Base-by-base conservation (phyloP, 2,113 vertebrate genomes). In the Gobio gobio region DNA sequence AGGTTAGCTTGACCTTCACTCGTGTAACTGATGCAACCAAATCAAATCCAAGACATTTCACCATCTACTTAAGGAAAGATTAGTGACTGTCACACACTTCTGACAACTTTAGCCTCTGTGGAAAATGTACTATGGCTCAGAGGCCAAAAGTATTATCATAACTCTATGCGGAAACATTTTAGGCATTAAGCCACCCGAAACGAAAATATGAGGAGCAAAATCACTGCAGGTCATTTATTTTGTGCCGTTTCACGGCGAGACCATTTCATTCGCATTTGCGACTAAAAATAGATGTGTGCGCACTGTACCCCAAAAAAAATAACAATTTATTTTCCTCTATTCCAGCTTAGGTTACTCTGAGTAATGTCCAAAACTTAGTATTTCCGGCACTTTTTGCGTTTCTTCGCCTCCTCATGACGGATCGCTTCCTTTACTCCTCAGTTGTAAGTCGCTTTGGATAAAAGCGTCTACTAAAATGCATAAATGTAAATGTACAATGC, bases 111-210 rank as follows among this genome's bases (percentile, higher is more conserved):
- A 26, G 36, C 5, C 7, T 61, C 10, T 8, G 33, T 5, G 22
- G 14, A 79, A 43, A 63, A 63, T 14, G 8, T 40, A 36, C 20
- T 22, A 14, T 12, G 49, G 13, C 14, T 26, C n/a, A 45, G 33
- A 47, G 47, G 36, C 40, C 40, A 45, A 63, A 79, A 47, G 40
- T 24, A 64, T 80, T 12, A 80, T 18, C 22, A 56, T 78, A 78
- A 79, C 13, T 79, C 77, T 12, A 20, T 6, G 7, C 18, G 36
- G 58, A 24, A 29, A 29, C 58, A 80, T 64, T 63, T 45, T 9
- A 3, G 78, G 40, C n/a, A 10, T 12, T 20, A 63, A 64, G 4
- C 33, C 76, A 59, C 56, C 10, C 1, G 4, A 59, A 24, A 78
- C 13, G 12, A 78, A 13, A 59, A 59, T 59, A 59, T 0, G 12